Conservation (phyloP, 2,888 invertebrate species). For the Alsophila aescularia region DNA sequence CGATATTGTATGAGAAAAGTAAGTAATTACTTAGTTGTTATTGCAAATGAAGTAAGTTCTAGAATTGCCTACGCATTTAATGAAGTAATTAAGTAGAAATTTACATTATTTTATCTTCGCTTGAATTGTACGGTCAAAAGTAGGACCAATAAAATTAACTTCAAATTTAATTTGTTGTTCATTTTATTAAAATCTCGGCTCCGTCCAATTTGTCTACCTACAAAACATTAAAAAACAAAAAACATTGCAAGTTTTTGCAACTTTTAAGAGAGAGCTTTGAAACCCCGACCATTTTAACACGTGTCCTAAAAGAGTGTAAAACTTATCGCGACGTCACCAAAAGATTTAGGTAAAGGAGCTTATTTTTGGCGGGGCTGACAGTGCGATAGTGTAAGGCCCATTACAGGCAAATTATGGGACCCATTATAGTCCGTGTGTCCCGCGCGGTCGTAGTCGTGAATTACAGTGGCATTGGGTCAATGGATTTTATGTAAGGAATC, state of each 20-base stretch:
- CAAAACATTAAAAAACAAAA: no score
- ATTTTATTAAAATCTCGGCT: no score
- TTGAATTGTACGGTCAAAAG: no score
- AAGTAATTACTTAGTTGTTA: no score
- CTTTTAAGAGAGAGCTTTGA: neutral
- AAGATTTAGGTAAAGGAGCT: conserved; percentile 71
- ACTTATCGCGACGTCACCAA: conserved; percentile 34
- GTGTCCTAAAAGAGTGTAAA: conserved; percentile 14
- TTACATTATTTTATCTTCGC: no score
- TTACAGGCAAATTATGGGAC: conserved; percentile 80
- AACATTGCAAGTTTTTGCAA: neutral
- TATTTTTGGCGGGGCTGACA: conserved; percentile 80
- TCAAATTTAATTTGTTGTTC: no score
- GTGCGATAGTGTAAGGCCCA: conserved; percentile 82
- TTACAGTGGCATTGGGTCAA: conserved; percentile 75
- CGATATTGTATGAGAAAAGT: no score
- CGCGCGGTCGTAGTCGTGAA: conserved; percentile 69
- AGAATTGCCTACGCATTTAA: no score
- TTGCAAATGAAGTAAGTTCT: no score
- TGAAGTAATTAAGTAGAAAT: no score
- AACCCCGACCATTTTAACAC: neutral
- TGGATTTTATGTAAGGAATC: conserved; percentile 76
- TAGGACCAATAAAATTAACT: no score
- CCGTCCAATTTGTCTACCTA: no score
- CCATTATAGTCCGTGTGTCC: conserved; percentile 80